These are phyloP conservation scores for Cataglyphis rosenhaueri DNA, from an alignment of 2,888 invertebrate genomes.

Conservation along the genomic window DNA sequence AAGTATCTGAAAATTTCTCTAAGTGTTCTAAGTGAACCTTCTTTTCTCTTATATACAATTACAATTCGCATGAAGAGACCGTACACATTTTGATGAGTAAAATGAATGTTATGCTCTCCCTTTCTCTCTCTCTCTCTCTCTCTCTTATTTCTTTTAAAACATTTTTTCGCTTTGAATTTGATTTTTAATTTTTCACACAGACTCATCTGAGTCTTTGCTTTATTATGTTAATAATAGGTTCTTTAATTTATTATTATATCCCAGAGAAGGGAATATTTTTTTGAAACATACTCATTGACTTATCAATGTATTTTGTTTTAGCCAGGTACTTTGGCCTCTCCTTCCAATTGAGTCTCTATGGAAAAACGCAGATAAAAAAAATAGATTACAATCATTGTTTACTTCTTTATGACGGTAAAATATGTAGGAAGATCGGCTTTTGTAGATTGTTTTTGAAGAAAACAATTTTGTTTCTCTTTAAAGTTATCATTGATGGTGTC, in stretches of 20 bases:
- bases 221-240: neutral
- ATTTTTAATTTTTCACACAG: neutral
- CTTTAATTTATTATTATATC: neutral
- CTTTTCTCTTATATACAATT: no score
- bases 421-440: neutral
- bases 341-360: neutral
- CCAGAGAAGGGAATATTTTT: neutral
- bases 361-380: neutral
- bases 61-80: no score
- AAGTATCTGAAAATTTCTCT: neutral
- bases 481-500: neutral
- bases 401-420: neutral
- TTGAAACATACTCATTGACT: constrained; percentile 48
- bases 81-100: neutral
- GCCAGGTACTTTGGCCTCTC: neutral
- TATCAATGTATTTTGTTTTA: neutral
- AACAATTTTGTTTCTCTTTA: neutral
- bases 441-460: neutral
- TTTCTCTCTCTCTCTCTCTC: no score
- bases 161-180: neutral
- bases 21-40: neutral
- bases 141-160: neutral
- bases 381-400: neutral
- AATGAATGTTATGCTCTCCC: neutral
- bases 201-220: neutral